Base-by-base conservation (phyloP, 2,888 invertebrate species). In the Chydorus sphaericus region DNA sequence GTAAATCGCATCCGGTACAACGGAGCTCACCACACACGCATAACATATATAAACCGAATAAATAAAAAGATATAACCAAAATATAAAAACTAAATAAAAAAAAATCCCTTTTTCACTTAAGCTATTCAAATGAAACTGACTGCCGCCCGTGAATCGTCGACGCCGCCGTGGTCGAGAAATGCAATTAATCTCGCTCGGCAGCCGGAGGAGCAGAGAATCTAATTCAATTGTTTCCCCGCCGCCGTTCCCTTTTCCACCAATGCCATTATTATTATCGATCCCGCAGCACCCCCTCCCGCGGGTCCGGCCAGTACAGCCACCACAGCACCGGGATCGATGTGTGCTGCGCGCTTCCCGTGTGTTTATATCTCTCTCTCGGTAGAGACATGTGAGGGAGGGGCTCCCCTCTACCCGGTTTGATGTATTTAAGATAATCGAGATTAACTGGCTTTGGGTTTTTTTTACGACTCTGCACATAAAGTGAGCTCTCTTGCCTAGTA, bases 191-290 rank as follows among this genome's bases (percentile, higher is more conserved):
- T 44, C 44, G 28, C 44, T 28, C n/a, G n/a, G n/a, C n/a, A n/a
- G n/a, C n/a, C n/a, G n/a, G n/a, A n/a, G n/a, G n/a, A n/a, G n/a
- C n/a, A n/a, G n/a, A 28, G 44, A 44, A 26, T 44, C 44, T 44
- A 44, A 44, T 44, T 44, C 44, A 44, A 44, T 44, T 44, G 44
- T 44, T 44, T 44, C 44, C 26, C 26, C n/a, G 11, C 14, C 1
- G n/a, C 39, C 39, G n/a, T n/a, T 20, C 44, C 26, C 44, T 3
- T 16, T 20, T 10, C 20, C 23, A 20, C 39, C 44, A 44, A 44
- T 44, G 44, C 44, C 44, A 44, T 44, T 44, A 44, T 44, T 44
- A 44, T n/a, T n/a, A n/a, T 44, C 28, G 44, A 44, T 44, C 44
- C 26, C 44, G 7, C 23, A n/a, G 6, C 44, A 8, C 44, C 26